Percentiles rank a stretch among this genome's conserved stretches.
Evolutionary conservation across 2,888 invertebrate species (phyloP).

Genomic region (Tipula vernalis): DNA sequence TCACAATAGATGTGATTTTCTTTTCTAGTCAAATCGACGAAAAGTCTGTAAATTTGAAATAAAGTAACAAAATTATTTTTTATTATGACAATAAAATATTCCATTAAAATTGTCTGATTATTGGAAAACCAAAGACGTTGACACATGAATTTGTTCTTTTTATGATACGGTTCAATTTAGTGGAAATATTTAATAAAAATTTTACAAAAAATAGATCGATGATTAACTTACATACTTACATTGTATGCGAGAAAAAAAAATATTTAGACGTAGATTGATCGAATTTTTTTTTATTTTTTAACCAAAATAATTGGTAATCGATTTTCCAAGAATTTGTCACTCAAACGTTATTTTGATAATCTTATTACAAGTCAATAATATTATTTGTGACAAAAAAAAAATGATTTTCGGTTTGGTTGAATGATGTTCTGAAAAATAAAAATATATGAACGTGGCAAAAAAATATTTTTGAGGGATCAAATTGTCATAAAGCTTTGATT

Average conservation of each 20-base stretch:
- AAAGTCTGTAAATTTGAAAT: no score
- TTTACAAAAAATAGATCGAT: not conserved
- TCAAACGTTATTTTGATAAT: not conserved
- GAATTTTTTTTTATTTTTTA: not conserved
- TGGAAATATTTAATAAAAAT: not conserved
- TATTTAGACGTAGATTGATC: not conserved
- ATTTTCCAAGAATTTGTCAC: not conserved
- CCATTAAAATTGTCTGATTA: not conserved
- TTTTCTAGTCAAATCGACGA: no score
- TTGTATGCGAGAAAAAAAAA: not conserved
- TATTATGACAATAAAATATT: no score
- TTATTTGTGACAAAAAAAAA: not conserved
- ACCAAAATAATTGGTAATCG: not conserved
- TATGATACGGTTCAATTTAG: not conserved
- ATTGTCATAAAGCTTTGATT: not conserved
- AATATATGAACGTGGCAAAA: not conserved
- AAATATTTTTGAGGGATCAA: not conserved
- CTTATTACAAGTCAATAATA: not conserved
- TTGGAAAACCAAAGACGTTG: not conserved
- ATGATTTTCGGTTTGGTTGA: not conserved
- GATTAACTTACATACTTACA: not conserved
- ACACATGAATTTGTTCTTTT: not conserved
- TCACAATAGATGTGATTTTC: no score
- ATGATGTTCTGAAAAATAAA: not conserved
- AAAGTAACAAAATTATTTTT: no score